phyloP scores from a whole-genome alignment of 1,140 invertebrate genomes.

The Brachionus paranguensis region DNA sequence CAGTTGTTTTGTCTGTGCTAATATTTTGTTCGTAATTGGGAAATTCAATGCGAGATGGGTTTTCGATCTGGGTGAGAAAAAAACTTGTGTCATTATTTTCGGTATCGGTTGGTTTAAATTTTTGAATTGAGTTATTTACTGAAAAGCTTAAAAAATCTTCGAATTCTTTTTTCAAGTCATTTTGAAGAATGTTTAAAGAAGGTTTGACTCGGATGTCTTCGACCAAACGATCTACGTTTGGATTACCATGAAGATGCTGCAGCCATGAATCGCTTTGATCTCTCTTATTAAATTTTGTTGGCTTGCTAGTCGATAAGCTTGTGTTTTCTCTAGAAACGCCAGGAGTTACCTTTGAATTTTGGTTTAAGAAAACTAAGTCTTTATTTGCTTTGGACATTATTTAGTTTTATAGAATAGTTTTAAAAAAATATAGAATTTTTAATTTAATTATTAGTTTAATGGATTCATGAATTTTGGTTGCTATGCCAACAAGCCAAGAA shows the following conservation, averaged over 20 bases:
- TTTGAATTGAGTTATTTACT: background rate
- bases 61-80: background rate
- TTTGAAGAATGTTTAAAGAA: background rate
- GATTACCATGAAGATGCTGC: background rate
- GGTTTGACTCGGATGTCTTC: background rate
- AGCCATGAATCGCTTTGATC: background rate
- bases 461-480: background rate
- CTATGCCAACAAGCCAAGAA: background rate
- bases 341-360: background rate
- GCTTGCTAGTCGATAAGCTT: background rate
- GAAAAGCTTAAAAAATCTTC: background rate
- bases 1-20: background rate
- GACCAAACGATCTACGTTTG: background rate
- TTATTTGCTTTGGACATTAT: background rate
- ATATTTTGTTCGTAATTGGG: background rate
- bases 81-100: background rate
- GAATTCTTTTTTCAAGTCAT: conserved; percentile 20
- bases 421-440: background rate
- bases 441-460: background rate
- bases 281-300: background rate
- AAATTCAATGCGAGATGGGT: background rate
- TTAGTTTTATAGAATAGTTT: background rate
- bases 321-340: background rate
- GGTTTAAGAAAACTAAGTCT: background rate
- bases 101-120: background rate